Percentiles rank a stretch among this genome's conserved stretches.
phyloP scores from a whole-genome alignment of 2,888 invertebrate genomes.

The Meandrusa payeni region DNA sequence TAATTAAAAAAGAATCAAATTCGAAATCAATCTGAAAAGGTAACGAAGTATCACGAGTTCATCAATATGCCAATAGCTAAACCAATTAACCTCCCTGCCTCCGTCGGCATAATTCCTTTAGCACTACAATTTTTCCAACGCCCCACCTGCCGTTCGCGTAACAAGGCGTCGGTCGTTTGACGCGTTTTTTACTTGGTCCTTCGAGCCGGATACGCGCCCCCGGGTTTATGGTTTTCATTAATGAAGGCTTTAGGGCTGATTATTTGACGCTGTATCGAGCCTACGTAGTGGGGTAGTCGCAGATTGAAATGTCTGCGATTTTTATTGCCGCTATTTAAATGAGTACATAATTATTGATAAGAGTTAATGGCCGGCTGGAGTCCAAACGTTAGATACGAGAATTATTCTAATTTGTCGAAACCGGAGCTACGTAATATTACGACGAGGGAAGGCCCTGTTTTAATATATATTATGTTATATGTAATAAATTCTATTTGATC shows the following conservation, averaged over 20 bases:
- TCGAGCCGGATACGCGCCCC: constrained; percentile 56
- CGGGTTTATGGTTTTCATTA: constrained; percentile 70
- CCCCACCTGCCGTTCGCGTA: constrained; percentile 59
- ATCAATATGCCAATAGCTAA: constrained; percentile 34
- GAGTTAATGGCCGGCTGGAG: background rate
- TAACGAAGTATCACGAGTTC: constrained; percentile 23
- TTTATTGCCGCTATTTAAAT: constrained; percentile 24
- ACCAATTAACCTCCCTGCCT: constrained; percentile 34
- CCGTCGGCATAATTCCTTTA: constrained; percentile 58
- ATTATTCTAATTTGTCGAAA: too few relatives aligned
- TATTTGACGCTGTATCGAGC: constrained; percentile 57
- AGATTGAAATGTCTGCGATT: constrained; percentile 35
- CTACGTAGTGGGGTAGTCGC: constrained; percentile 53
- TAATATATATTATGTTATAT: too few relatives aligned
- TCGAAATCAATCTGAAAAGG: constrained; percentile 18
- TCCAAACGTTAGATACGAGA: too few relatives aligned
- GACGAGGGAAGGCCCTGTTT: too few relatives aligned
- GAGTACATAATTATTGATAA: background rate
- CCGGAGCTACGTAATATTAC: too few relatives aligned
- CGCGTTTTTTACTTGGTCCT: constrained; percentile 58
- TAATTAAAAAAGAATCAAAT: constrained; percentile 1
- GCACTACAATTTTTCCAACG: constrained; percentile 53
- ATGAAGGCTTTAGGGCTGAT: constrained; percentile 74
- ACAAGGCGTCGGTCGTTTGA: constrained; percentile 66
- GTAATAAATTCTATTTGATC: too few relatives aligned